Evolutionary conservation across 2,797 vertebrate genomes (phyloP), one percentile per base, ranked within the genome.

Genomic region (Limnodromus scolopaceus): DNA sequence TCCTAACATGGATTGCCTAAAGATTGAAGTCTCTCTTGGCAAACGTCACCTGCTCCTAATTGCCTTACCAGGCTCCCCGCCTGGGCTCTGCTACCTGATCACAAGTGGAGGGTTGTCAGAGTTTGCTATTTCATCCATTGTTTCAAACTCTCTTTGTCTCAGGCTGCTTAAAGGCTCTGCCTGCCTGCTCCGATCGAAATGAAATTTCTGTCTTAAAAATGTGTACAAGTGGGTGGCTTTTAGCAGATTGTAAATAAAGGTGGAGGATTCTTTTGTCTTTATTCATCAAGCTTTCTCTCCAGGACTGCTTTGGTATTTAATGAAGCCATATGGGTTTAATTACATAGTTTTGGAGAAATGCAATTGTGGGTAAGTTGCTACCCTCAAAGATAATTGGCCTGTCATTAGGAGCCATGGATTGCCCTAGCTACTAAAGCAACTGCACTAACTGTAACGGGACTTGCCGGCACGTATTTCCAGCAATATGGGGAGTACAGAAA

Each of bases 71-170:
- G 43, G 39, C 55, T 74, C 13, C n/a, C 34, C 43, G 90, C 63
- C 70, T 58, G 63, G 43, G 54, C 39, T 92, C 77, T 78, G 46
- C 77, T 93, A 94, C 95, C 90, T 95, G 90, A 87, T 87, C 91
- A 66, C 17, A 53, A 72, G 55, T 22, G 34, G 10, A 8, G 20
- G n/a, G 36, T 27, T 95, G 74, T 84, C 88, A 79, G 53, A 36
- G 34, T 89, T 84, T 88, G 54, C 32, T 68, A 18, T 94, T 78
- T 75, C 83, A 79, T 69, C 74, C 49, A 38, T 88, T 95, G 46
- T 72, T 84, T 57, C 70, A 84, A 90, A 36, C 36, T 10, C 3
- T 66, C 66, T 79, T 89, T 93, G 74, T 91, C 34, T 77, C 51
- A 18, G 38, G 10, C 61, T 81, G 65, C 49, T 69, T 49, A 61